Conservation (phyloP, 2,113 vertebrate genomes). For the Ceuthmochares aereus region DNA sequence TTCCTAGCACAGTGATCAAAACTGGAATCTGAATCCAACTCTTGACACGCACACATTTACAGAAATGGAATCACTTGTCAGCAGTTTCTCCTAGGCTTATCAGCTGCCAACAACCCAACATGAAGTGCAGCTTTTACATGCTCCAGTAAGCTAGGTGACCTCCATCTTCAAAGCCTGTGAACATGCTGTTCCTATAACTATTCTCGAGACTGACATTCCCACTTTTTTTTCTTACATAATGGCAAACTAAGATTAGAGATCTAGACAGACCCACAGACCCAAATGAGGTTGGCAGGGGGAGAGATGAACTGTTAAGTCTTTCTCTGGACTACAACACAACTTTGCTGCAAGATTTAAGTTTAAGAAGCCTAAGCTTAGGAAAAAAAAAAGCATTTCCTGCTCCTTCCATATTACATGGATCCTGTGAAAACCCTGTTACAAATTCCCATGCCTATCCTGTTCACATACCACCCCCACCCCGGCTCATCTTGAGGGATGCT, state of each 20-base stretch:
- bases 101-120: background rate
- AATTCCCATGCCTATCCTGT: background rate
- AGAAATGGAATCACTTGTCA: background rate
- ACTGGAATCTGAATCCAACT: background rate
- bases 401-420: background rate
- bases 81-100: background rate
- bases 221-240: background rate
- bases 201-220: background rate
- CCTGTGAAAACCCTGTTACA: background rate
- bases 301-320: background rate
- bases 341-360: background rate
- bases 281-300: background rate
- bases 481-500: background rate
- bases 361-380: background rate
- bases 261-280: background rate
- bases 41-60: background rate
- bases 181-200: constrained; percentile 1
- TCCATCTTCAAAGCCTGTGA: constrained; percentile 7
- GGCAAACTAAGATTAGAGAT: background rate
- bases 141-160: constrained; percentile 24
- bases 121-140: background rate
- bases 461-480: background rate
- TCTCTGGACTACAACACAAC: background rate
- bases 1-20: background rate
- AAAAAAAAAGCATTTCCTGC: background rate